Percentiles rank a stretch among this genome's conserved stretches.
Evolutionary conservation across 2,888 invertebrate genomes (phyloP).

Genomic region (Agapetus fuscipes): DNA sequence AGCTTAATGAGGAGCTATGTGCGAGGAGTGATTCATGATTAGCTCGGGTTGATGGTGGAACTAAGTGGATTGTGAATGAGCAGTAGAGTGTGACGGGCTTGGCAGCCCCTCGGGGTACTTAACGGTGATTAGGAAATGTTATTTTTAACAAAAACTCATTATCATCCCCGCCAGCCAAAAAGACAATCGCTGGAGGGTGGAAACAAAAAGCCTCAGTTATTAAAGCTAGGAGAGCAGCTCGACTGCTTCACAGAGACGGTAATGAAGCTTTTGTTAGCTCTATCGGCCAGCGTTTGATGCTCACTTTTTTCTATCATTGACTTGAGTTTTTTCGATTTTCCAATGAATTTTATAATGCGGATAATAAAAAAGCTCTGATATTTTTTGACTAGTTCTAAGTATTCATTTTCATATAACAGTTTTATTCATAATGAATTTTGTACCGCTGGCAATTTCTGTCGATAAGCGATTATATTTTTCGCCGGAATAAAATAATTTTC

Average conservation of each 20-base stretch:
- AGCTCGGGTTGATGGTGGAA: too few relatives aligned
- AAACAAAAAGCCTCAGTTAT: slow-evolving; percentile 4
- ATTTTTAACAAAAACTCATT: slow-evolving; percentile 20
- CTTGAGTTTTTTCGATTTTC: background rate
- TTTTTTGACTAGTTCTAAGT: too few relatives aligned
- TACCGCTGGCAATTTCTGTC: too few relatives aligned
- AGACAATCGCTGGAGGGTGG: slow-evolving; percentile 4
- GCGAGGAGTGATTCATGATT: too few relatives aligned
- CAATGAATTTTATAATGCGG: background rate
- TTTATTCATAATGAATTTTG: too few relatives aligned
- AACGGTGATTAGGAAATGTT: slow-evolving; percentile 16
- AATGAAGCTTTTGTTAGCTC: slow-evolving; percentile 4
- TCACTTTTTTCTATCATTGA: background rate
- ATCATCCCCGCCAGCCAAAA: slow-evolving; percentile 9
- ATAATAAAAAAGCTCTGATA: too few relatives aligned
- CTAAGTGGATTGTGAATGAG: too few relatives aligned
- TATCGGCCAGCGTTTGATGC: background rate
- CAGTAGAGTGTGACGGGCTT: too few relatives aligned
- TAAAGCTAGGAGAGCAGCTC: slow-evolving; percentile 2
- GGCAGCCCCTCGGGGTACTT: background rate
- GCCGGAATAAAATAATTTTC: too few relatives aligned
- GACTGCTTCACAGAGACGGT: slow-evolving; percentile 1
- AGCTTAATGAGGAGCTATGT: too few relatives aligned
- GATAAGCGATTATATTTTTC: too few relatives aligned
- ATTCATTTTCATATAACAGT: too few relatives aligned